These are phyloP conservation scores for Lumbricus terrestris DNA, from an alignment of 2,888 invertebrate species.

Conservation along the genomic window DNA sequence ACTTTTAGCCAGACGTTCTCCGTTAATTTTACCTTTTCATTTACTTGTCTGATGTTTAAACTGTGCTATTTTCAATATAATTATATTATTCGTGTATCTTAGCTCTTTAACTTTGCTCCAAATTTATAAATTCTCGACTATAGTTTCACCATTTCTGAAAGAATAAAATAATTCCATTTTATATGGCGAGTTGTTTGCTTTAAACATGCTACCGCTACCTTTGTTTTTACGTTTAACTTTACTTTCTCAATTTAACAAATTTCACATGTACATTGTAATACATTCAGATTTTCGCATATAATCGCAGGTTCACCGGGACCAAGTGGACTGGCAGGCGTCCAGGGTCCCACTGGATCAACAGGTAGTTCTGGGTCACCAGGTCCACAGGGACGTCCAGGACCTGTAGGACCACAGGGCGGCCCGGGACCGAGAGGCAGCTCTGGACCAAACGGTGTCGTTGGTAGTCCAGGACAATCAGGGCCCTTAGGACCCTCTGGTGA, in stretches of 20 bases:
- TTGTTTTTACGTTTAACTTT: not conserved
- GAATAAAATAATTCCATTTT: too few species aligned
- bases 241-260: not conserved
- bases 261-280: too few species aligned
- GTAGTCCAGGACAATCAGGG: conserved; percentile 15
- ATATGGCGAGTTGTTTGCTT: not conserved
- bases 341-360: conserved; percentile 32
- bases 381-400: conserved; percentile 22
- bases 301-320: conserved; percentile 27
- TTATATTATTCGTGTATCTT: too few species aligned
- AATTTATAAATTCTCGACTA: not conserved
- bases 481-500: conserved; percentile 21
- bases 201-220: not conserved
- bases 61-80: not conserved
- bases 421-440: conserved; percentile 24
- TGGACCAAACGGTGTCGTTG: conserved; percentile 30
- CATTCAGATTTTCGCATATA: not conserved
- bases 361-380: conserved; percentile 31
- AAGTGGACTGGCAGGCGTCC: conserved; percentile 29
- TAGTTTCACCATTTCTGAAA: too few species aligned
- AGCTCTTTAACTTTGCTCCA: not conserved
- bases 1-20: not conserved
- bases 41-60: too few species aligned
- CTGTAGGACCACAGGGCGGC: conserved; percentile 16
- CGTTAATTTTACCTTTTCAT: not conserved